Percentiles rank a stretch among this genome's conserved stretches.
Conservation (phyloP, 2,888 invertebrate species). For the Eristalis intricaria region DNA sequence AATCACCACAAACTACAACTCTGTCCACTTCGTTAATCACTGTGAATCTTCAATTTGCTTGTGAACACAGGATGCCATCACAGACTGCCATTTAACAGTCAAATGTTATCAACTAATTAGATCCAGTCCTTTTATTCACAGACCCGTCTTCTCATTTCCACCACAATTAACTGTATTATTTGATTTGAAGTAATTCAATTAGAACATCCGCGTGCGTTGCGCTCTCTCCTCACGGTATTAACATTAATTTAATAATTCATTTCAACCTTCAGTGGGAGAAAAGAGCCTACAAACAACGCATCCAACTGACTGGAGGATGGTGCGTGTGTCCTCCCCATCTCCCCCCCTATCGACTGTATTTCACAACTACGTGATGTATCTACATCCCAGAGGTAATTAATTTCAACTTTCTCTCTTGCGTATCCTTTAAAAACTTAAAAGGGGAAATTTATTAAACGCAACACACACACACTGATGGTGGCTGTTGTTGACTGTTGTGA, state of each 20-base stretch:
- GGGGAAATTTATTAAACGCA: conserved; percentile 60
- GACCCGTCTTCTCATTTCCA: background rate
- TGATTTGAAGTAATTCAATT: conserved; percentile 63
- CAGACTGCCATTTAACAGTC: background rate
- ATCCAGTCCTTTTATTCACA: conserved; percentile 1
- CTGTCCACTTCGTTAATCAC: background rate
- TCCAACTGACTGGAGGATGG: background rate
- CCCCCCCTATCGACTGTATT: too few species aligned
- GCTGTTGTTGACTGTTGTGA: too few species aligned
- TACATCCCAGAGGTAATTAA: conserved; percentile 66
- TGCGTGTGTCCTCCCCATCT: background rate
- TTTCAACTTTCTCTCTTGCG: conserved; percentile 35
- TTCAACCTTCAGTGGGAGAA: conserved; percentile 16
- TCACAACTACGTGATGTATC: conserved; percentile 65
- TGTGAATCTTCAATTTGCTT: background rate
- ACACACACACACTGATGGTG: background rate
- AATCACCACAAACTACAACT: background rate
- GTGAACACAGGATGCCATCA: background rate
- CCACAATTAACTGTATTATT: conserved; percentile 35
- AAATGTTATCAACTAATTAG: conserved; percentile 39
- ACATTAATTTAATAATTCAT: conserved; percentile 68
- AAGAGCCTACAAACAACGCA: conserved; percentile 10
- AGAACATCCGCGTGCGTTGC: background rate
- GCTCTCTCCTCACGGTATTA: conserved; percentile 40
- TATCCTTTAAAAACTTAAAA: conserved; percentile 54